Percentiles rank a stretch among this genome's conserved stretches.
phyloP scores from a whole-genome alignment of 2,113 vertebrate genomes.

The Podarcis cretensis region DNA sequence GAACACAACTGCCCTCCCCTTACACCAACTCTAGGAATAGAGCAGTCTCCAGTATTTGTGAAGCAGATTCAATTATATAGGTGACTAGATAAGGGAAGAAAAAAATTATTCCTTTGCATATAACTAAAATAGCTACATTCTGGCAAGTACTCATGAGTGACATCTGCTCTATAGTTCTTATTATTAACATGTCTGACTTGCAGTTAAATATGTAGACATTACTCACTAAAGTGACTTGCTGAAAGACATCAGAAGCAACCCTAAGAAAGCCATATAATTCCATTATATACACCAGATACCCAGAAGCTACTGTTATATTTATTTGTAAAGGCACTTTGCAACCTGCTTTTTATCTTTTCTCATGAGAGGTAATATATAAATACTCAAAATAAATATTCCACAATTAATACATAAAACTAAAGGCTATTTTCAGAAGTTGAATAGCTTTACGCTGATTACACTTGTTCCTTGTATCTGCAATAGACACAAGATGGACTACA shows the following conservation, averaged over 20 bases:
- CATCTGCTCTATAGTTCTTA: background rate
- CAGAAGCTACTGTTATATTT: background rate
- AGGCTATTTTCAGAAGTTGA: background rate
- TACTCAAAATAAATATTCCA: no score
- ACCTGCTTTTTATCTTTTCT: no score
- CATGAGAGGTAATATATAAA: no score
- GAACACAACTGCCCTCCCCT: background rate
- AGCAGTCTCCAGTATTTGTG: background rate
- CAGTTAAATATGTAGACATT: background rate
- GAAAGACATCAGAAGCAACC: background rate
- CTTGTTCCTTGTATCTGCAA: background rate
- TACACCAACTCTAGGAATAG: background rate
- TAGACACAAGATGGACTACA: background rate
- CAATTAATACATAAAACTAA: no score
- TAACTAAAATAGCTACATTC: background rate
- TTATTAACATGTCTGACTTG: background rate
- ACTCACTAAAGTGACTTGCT: background rate
- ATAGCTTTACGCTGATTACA: background rate
- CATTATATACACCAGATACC: background rate
- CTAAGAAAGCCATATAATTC: background rate
- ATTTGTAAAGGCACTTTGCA: background rate
- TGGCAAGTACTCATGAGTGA: background rate
- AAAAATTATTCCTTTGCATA: background rate
- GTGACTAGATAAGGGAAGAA: background rate
- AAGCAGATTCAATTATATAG: background rate